phyloP scores from a whole-genome alignment of 2,888 invertebrate species.

The Spodoptera littoralis region DNA sequence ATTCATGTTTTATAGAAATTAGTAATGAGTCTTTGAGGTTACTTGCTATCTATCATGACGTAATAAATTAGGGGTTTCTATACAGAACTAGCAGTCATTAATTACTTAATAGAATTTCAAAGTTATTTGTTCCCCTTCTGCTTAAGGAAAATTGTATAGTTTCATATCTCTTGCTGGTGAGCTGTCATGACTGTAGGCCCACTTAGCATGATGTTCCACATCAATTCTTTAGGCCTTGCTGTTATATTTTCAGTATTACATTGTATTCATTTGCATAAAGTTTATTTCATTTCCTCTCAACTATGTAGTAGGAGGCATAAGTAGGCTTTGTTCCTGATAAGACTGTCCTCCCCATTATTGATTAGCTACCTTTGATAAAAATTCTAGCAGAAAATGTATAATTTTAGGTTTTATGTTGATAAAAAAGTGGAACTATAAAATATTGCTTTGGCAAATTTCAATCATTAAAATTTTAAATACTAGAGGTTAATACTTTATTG shows the following conservation, averaged over 20 bases:
- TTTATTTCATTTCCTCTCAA: background rate
- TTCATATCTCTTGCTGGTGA: slow-evolving; percentile 9
- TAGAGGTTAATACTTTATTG: too few species aligned
- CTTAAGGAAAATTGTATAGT: slow-evolving; percentile 7
- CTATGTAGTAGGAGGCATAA: too few species aligned
- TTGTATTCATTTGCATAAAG: slow-evolving; percentile 3
- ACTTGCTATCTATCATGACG: slow-evolving; percentile 72
- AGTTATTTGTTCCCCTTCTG: slow-evolving; percentile 14
- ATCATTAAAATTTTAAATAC: too few species aligned
- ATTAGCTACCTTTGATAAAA: too few species aligned
- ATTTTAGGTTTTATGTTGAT: too few species aligned
- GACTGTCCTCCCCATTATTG: too few species aligned
- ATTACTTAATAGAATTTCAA: slow-evolving; percentile 24
- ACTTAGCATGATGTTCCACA: slow-evolving; percentile 30
- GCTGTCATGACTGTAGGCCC: slow-evolving; percentile 38
- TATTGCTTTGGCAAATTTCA: too few species aligned
- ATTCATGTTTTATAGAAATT: slow-evolving; percentile 37
- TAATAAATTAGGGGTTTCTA: slow-evolving; percentile 65
- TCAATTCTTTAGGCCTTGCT: slow-evolving; percentile 37
- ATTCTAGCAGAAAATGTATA: too few species aligned
- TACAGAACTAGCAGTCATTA: slow-evolving; percentile 40
- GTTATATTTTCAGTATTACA: slow-evolving; percentile 52
- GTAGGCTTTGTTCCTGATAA: too few species aligned
- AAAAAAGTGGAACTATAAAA: too few species aligned
- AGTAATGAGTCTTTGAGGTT: slow-evolving; percentile 73